These are phyloP conservation scores for Periophthalmus modestus DNA, from an alignment of 2,113 vertebrate species.

Conservation along the genomic window DNA sequence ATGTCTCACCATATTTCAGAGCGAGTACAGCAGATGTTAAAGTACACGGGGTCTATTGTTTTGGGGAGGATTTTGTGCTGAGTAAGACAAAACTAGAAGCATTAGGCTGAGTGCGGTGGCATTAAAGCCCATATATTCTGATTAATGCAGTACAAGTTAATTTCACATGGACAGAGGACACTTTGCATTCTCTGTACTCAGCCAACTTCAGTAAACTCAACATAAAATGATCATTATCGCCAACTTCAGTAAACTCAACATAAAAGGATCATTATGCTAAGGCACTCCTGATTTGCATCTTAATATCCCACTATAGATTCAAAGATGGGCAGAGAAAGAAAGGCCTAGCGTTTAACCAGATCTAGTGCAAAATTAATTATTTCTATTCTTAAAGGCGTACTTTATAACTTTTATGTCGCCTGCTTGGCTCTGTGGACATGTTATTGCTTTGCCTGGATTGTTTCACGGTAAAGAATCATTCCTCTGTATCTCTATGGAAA, in stretches of 20 bases:
- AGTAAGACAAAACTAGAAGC: neutral
- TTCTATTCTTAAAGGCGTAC: neutral
- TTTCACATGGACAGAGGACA: slow-evolving; percentile 51
- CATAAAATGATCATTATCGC: neutral
- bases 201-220: slow-evolving; percentile 22
- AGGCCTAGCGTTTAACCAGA: neutral
- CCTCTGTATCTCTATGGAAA: too few species aligned
- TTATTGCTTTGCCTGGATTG: too few species aligned
- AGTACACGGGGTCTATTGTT: slow-evolving; percentile 1
- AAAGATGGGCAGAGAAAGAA: neutral
- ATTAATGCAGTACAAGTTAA: slow-evolving; percentile 48
- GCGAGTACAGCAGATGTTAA: neutral
- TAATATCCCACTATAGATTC: neutral
- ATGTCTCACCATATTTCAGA: neutral
- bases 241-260: slow-evolving; percentile 18
- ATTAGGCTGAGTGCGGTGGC: slow-evolving; percentile 6
- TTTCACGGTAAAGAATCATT: too few species aligned
- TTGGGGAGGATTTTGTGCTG: slow-evolving; percentile 3
- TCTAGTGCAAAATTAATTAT: neutral
- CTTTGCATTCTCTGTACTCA: slow-evolving; percentile 29
- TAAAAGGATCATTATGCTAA: slow-evolving; percentile 1
- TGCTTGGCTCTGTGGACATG: too few species aligned
- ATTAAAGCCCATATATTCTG: slow-evolving; percentile 31
- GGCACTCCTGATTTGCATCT: neutral
- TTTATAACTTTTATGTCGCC: neutral